Conservation (phyloP, 2,797 vertebrate species). For the Phyllotis vaccarum region DNA sequence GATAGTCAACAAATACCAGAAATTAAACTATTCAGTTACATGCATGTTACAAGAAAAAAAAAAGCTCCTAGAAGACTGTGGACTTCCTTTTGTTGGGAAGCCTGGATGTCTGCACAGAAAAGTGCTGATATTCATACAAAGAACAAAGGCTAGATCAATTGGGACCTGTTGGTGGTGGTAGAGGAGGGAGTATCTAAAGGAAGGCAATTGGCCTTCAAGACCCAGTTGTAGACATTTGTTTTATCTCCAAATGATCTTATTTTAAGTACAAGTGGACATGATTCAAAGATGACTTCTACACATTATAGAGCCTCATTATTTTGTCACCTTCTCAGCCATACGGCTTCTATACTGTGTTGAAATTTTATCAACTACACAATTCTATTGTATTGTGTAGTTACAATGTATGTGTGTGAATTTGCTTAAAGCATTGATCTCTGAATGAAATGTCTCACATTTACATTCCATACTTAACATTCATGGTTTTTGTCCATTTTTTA, state of each 20-base stretch:
- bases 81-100: neutral
- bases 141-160: neutral
- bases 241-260: neutral
- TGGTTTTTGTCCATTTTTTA: neutral
- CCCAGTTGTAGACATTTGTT: neutral
- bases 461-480: neutral
- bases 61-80: neutral
- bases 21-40: neutral
- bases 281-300: neutral
- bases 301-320: neutral
- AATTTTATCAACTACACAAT: neutral
- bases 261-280: neutral
- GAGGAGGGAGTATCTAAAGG: neutral
- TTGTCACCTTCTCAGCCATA: neutral
- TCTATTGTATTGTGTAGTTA: neutral
- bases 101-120: neutral
- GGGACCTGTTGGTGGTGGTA: neutral
- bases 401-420: neutral
- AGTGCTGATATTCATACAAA: neutral
- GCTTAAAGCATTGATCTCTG: neutral
- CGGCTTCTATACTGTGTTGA: neutral
- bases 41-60: neutral
- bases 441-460: conserved; percentile 25
- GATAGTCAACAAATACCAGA: neutral
- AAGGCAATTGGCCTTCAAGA: neutral